Conservation (phyloP, 2,888 invertebrate genomes). For the Gandaritis pyraliata region DNA sequence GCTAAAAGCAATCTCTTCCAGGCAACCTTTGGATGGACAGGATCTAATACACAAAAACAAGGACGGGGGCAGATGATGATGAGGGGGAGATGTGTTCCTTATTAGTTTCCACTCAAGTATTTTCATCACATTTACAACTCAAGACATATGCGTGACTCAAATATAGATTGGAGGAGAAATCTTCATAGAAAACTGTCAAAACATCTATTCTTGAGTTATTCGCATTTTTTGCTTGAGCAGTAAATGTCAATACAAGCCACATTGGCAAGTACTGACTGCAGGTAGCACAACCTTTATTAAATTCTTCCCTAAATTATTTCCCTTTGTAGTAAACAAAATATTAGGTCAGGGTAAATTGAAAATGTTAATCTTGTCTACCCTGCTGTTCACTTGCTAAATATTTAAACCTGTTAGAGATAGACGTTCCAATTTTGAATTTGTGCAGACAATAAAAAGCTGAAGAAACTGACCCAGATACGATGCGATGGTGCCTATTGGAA, state of each 20-base stretch:
- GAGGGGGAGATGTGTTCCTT: no score
- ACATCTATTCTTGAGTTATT: no score
- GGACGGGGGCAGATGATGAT: no score
- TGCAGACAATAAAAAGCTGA: slow-evolving; percentile 24
- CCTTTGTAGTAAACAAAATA: slow-evolving; percentile 41
- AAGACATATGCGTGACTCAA: no score
- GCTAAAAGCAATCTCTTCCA: no score
- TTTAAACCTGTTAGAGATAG: slow-evolving; percentile 26
- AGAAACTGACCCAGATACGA: slow-evolving; percentile 28
- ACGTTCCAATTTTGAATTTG: slow-evolving; percentile 26
- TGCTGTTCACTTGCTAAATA: slow-evolving; percentile 25
- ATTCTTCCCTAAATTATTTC: slow-evolving; percentile 38
- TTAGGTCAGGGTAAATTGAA: slow-evolving; percentile 40
- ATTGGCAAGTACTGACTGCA: slow-evolving; percentile 25
- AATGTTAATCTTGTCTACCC: slow-evolving; percentile 37
- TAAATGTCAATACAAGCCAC: no score
- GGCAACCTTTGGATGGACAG: no score
- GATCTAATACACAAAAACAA: no score
- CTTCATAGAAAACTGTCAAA: no score
- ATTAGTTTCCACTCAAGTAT: not conserved
- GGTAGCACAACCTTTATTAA: slow-evolving; percentile 33
- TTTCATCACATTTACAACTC: no score
- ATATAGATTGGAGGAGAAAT: no score
- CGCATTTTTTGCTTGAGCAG: no score
- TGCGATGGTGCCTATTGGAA: not conserved